phyloP scores from a whole-genome alignment of 37 sponge, comb jelly and placozoan species.

The Trichoplax adhaerens region DNA sequence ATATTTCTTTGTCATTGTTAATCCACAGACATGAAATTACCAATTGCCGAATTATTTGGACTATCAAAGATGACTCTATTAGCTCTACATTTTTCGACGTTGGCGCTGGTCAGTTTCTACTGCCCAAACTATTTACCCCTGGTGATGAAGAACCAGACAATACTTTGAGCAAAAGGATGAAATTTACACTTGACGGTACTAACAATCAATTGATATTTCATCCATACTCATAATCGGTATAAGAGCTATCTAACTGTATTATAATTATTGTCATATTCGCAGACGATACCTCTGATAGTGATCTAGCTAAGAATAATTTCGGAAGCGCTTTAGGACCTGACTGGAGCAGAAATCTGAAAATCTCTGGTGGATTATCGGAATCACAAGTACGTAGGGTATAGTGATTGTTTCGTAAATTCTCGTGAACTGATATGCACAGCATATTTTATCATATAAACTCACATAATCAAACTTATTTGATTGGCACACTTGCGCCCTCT shows the following conservation, averaged over 20 bases:
- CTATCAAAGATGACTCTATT: slow-evolving; percentile 72
- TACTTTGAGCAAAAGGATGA: slow-evolving; percentile 35
- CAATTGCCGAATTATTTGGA: slow-evolving; percentile 77
- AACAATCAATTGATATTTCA: no score
- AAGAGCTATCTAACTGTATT: no score
- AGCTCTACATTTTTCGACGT: slow-evolving; percentile 78
- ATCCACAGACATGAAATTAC: slow-evolving; percentile 43
- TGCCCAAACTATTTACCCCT: slow-evolving; percentile 24
- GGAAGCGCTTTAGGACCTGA: slow-evolving; percentile 95
- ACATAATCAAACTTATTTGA: no score
- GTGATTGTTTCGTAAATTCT: no score
- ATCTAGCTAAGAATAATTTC: no score
- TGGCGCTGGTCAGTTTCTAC: slow-evolving; percentile 82
- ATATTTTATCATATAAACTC: no score
- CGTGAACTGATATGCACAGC: no score
- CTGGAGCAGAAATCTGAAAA: slow-evolving; percentile 51
- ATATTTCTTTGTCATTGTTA: no score
- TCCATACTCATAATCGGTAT: no score
- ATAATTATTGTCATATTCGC: no score
- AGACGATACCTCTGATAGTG: no score
- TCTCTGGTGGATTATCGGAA: slow-evolving; percentile 20
- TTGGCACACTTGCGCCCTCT: background rate
- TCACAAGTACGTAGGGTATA: no score
- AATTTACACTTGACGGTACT: slow-evolving; percentile 34
- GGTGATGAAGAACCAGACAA: background rate